Conservation (phyloP, 1,140 invertebrate species). For the Philopotamus ludificatus region DNA sequence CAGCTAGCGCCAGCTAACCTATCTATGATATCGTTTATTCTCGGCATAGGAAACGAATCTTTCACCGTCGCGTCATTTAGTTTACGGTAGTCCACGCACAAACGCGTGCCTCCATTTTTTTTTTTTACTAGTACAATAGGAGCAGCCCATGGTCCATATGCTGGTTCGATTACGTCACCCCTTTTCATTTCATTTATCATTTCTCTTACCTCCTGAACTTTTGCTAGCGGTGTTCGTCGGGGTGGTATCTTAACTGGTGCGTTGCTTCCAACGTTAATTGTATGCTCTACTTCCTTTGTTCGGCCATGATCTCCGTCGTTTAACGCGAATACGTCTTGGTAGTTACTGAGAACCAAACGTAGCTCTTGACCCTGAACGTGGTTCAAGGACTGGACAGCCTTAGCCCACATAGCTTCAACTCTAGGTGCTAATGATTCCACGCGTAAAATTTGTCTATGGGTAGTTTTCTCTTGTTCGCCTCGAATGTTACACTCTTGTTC, state of each 20-base stretch:
- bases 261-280: background rate
- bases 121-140: slow-evolving; percentile 47
- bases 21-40: slow-evolving; percentile 51
- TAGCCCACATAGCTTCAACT: too few species aligned
- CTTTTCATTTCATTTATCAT: slow-evolving; percentile 43
- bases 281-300: background rate
- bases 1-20: slow-evolving; percentile 40
- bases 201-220: slow-evolving; percentile 24
- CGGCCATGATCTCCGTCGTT: background rate
- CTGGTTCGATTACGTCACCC: slow-evolving; percentile 45
- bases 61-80: slow-evolving; percentile 45
- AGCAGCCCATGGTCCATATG: slow-evolving; percentile 45
- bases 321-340: background rate
- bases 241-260: slow-evolving; percentile 24
- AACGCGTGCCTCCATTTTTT: slow-evolving; percentile 41
- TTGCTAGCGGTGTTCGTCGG: slow-evolving; percentile 41
- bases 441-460: too few species aligned
- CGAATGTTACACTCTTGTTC: background rate
- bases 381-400: too few species aligned
- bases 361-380: too few species aligned
- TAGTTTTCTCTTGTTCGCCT: background rate
- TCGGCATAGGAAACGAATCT: slow-evolving; percentile 49
- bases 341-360: too few species aligned
- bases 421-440: too few species aligned
- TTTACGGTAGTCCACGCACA: slow-evolving; percentile 48